A percentile compares a stretch with the other conserved stretches of the same genome.
phyloP scores from a whole-genome alignment of 1,140 invertebrate species.

The Rhyacophila brunnea region DNA sequence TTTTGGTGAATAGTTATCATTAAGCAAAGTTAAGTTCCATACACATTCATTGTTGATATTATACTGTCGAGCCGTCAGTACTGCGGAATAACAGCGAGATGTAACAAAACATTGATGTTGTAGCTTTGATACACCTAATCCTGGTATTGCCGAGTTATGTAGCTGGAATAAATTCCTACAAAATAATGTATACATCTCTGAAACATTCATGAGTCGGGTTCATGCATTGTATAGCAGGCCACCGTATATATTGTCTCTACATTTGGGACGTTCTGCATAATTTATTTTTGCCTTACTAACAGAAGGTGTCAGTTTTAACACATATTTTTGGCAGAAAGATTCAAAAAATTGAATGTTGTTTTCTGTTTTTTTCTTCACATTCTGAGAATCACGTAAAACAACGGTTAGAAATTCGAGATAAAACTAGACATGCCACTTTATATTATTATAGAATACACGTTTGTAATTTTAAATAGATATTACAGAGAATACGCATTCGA shows the following conservation, averaged over 20 bases:
- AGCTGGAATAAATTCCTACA: constrained; percentile 33
- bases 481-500: too few relatives aligned
- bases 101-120: constrained; percentile 1
- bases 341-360: background rate
- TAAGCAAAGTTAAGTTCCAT: background rate
- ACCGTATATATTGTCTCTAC: constrained; percentile 32
- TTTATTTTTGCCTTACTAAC: constrained; percentile 31
- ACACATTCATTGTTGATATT: background rate
- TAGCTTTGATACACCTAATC: constrained; percentile 18
- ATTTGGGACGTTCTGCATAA: constrained; percentile 33
- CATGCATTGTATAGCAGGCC: constrained; percentile 36
- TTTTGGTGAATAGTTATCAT: background rate
- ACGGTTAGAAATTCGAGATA: too few relatives aligned
- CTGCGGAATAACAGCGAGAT: background rate
- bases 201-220: constrained; percentile 33
- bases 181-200: constrained; percentile 33
- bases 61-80: background rate
- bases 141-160: constrained; percentile 22
- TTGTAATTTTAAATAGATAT: too few relatives aligned
- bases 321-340: constrained; percentile 18
- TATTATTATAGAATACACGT: too few relatives aligned
- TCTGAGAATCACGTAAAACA: too few relatives aligned
- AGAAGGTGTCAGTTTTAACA: constrained; percentile 27
- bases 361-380: constrained; percentile 3
- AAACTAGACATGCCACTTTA: too few relatives aligned